Base-by-base conservation (phyloP, 1,140 invertebrate species). In the Charaxes varanes region DNA sequence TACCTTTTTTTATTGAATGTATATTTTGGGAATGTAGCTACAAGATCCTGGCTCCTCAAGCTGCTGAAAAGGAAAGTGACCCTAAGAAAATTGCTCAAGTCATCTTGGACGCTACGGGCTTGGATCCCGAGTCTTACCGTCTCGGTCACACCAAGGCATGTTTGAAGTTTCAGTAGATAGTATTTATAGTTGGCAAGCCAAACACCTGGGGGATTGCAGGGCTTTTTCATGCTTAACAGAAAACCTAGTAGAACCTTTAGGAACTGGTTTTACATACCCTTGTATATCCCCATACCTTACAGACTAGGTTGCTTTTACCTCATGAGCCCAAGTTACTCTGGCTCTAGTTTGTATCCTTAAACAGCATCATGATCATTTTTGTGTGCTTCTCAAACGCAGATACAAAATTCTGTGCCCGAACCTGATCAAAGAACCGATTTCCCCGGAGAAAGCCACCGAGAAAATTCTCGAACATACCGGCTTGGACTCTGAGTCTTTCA, bases 71-170 rank as follows among this genome's bases (percentile, higher is more conserved):
- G 82, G 90, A 91, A 58, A 87, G 88, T 62, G 94, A 97, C 74
- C 89, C 91, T 62, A 95, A 95, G 87, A 92, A 93, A 72, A 90
- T 90, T 55, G 94, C 93, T 26, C 90, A 90, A 71, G 88, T 92
- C 57, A 90, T 98, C 77, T 87, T 96, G 84, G 90, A 92, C 16
- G 87, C 90, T 27, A 90, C 94, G 26, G 88, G 90, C 70, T 88
- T 98, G 73, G 94, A 96, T 72, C 67, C 89, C 46, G 93, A 97
- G 79, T 91, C 93, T 60, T 98, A 93, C 87, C 92, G 95, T 88
- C 90, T 97, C 74, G 97, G 97, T 88, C 93, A 96, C 85, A 98
- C 96, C 85, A 98, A 98, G 92, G 95, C 94, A 93, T 89, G 92
- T 91, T 78, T 53, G 41, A 60, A 46, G 43, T 56, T 64, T 57